phyloP scores from a whole-genome alignment of 2,888 invertebrate genomes.

The Omphaloscelis lunosa region DNA sequence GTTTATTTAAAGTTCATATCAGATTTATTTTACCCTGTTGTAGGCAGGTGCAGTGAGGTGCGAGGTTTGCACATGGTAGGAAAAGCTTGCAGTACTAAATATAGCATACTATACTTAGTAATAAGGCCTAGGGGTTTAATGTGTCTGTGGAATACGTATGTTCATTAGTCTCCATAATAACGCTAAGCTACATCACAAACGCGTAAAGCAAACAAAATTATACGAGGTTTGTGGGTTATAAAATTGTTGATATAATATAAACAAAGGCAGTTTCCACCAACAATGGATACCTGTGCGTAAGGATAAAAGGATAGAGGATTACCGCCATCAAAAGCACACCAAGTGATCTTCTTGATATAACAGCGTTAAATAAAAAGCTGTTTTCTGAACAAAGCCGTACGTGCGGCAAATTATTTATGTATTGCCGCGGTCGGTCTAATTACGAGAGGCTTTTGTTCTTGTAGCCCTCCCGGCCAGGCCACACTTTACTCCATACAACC shows the following conservation, averaged over 20 bases:
- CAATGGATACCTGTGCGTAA: constrained; percentile 71
- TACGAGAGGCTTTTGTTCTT: constrained; percentile 89
- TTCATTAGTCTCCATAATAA: constrained; percentile 35
- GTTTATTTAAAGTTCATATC: constrained; percentile 61
- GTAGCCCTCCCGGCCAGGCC: constrained; percentile 76
- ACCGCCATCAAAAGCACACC: constrained; percentile 84
- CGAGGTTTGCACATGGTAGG: constrained; percentile 1
- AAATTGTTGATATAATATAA: constrained; percentile 70
- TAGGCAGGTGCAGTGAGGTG: constrained; percentile 15
- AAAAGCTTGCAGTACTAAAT: background rate
- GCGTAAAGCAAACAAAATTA: constrained; percentile 58
- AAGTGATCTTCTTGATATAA: constrained; percentile 88
- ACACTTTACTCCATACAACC: constrained; percentile 79
- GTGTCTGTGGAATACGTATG: constrained; percentile 22
- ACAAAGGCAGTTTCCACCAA: constrained; percentile 69
- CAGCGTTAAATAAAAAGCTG: constrained; percentile 89
- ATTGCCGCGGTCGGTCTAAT: constrained; percentile 89
- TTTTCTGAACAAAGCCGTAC: constrained; percentile 88
- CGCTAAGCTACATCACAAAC: constrained; percentile 39
- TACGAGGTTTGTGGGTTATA: constrained; percentile 61
- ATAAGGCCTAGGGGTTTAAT: constrained; percentile 21
- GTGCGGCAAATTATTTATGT: constrained; percentile 91
- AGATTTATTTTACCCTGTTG: constrained; percentile 41
- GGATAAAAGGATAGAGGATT: constrained; percentile 83
- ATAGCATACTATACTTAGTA: background rate